Base-by-base conservation (phyloP, 37 sponge, comb jelly and placozoan genomes). In the Lycopodina hypogea region DNA sequence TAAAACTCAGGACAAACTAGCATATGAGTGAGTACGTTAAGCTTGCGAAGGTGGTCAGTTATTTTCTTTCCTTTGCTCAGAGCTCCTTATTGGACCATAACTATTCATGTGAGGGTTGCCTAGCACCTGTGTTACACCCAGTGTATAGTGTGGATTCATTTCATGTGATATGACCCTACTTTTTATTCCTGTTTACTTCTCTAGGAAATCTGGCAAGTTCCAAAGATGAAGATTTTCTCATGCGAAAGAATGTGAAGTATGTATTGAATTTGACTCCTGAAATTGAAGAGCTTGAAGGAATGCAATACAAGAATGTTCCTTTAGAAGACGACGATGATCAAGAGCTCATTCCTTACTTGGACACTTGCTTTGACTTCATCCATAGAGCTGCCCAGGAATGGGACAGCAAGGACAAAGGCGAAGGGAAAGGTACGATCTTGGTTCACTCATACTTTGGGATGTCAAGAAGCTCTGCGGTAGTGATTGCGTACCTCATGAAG, bases 361-460 rank as follows among this genome's bases (percentile, higher is more conserved):
- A 82, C 34, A 37, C 50, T 1, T 82, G 88, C 41, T 78, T 88
- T 35, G 75, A 82, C 60, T 88, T 88, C 75, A 77, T 88, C 56
- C 24, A 82, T 59, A 82, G 32, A 72, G 83, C 74, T 17, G 12
- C 42, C 23, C 18, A 9, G 18, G 42, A 22, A 11, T 36, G 70
- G 14, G 14, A 18, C 1, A 15, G 22, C 7, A 51, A 51, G 33
- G 56, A 51, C 21, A 73, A 73, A 32, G 34, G 35, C 7, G 72
- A 56, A 18, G 35, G 42, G 2, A 53, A 67, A 1, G 28, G 18
- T 11, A 30, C 42, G 40, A 84, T 86, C 53, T 69, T 91, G 36
- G 84, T 91, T 0, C 83, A 91, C 42, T 91, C 84, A 30, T 78
- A 91, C 69, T 87, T 86, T 61, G 92, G 92, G 2, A 69, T 91